A percentile compares a stretch with the other conserved stretches of the same genome.
Evolutionary conservation across 2,888 invertebrate genomes (phyloP).

Genomic region (Balanococcus diminutus): DNA sequence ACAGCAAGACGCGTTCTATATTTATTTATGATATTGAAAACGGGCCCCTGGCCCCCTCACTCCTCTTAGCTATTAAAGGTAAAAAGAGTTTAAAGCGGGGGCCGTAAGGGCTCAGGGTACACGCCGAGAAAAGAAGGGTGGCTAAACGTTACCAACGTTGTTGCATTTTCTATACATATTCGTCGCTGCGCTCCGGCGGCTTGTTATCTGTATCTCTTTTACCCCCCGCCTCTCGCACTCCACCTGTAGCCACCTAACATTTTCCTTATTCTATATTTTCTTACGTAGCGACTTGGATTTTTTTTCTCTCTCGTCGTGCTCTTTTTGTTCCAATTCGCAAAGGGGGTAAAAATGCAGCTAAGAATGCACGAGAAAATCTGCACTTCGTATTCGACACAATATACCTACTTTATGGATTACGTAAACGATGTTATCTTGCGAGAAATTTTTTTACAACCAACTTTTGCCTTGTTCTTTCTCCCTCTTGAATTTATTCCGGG

Average conservation of each 20-base stretch:
- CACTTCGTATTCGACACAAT: conserved; percentile 3
- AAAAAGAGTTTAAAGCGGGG: background rate
- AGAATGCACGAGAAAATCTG: background rate
- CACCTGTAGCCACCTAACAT: background rate
- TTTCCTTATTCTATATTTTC: background rate
- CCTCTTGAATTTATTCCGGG: background rate
- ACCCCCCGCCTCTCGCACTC: background rate
- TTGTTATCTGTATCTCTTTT: background rate
- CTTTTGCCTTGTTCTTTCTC: background rate
- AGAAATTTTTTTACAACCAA: background rate
- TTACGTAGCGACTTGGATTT: background rate
- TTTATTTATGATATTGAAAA: conserved; percentile 50
- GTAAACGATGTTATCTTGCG: background rate
- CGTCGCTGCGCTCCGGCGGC: background rate
- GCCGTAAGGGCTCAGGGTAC: background rate
- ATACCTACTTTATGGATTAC: background rate
- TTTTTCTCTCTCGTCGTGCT: background rate
- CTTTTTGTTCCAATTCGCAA: background rate
- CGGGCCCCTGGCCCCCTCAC: background rate
- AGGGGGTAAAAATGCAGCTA: background rate
- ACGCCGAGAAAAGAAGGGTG: too few relatives aligned
- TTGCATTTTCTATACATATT: background rate
- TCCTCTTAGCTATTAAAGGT: background rate
- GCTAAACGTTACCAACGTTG: background rate
- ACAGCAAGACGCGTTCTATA: conserved; percentile 34